Conservation (phyloP, 2,797 vertebrate genomes). For the Lepilemur septentrionalis region DNA sequence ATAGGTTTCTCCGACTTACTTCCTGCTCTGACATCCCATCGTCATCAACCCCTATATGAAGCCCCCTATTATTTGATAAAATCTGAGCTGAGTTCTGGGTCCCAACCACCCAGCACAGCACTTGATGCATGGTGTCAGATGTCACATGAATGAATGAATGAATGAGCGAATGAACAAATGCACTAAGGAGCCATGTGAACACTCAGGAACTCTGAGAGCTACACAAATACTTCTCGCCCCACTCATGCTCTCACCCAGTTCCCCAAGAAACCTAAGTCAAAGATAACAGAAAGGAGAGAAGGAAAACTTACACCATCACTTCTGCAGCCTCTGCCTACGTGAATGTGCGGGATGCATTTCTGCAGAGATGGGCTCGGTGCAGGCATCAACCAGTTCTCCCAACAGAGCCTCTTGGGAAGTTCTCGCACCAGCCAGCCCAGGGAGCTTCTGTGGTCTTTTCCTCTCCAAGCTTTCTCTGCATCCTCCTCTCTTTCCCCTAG, state of each 20-base stretch:
- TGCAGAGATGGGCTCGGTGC: too few species aligned
- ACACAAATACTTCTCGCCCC: not conserved
- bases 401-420: not conserved
- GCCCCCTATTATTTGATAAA: not conserved
- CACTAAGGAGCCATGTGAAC: not conserved
- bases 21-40: not conserved
- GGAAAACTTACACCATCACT: not conserved
- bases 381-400: not conserved
- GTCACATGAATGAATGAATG: not conserved
- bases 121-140: not conserved
- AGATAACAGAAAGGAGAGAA: not conserved
- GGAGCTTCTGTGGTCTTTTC: not conserved
- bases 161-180: not conserved
- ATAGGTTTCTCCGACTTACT: not conserved
- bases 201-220: not conserved
- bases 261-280: not conserved
- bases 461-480: not conserved
- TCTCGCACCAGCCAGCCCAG: not conserved
- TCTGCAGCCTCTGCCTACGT: accelerated
- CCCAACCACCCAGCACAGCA: not conserved
- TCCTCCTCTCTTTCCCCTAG: not conserved
- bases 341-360: not conserved
- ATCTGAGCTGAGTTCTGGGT: not conserved
- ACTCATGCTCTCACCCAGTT: not conserved
- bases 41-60: not conserved